These are phyloP conservation scores for Heterocephalus glaber DNA, from an alignment of 2,113 vertebrate species.

Conservation along the genomic window DNA sequence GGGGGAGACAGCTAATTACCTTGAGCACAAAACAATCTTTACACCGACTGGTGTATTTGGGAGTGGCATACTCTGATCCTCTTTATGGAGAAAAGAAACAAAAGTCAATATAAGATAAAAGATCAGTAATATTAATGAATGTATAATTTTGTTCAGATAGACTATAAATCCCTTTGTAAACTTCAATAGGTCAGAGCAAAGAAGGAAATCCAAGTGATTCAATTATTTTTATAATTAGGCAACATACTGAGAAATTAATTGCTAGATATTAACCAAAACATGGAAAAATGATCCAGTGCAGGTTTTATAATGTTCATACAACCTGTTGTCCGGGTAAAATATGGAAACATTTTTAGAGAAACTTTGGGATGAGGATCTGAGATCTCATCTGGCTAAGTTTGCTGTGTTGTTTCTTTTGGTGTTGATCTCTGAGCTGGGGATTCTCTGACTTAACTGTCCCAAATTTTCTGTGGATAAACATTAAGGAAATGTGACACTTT, in stretches of 20 bases:
- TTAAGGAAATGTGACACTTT: constrained; percentile 18
- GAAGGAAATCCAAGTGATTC: neutral
- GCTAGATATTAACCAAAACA: neutral
- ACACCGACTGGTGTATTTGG: neutral
- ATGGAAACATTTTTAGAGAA: neutral
- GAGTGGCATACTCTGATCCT: neutral
- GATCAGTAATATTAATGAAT: neutral
- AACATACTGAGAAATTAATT: neutral
- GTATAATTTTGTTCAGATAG: neutral
- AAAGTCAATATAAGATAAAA: neutral
- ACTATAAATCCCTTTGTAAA: neutral
- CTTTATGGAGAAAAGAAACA: neutral
- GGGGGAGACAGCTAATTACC: neutral
- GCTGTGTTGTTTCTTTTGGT: neutral
- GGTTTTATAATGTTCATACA: neutral
- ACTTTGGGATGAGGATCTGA: neutral
- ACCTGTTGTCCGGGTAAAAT: neutral
- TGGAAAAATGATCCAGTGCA: neutral
- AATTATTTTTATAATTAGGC: neutral
- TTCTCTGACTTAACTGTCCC: neutral
- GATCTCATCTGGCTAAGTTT: neutral
- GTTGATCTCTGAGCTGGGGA: neutral
- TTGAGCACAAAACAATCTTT: neutral
- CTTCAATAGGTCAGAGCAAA: neutral
- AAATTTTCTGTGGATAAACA: neutral